phyloP scores from a whole-genome alignment of 1,140 invertebrate species.

The Venustaconcha ellipsiformis region DNA sequence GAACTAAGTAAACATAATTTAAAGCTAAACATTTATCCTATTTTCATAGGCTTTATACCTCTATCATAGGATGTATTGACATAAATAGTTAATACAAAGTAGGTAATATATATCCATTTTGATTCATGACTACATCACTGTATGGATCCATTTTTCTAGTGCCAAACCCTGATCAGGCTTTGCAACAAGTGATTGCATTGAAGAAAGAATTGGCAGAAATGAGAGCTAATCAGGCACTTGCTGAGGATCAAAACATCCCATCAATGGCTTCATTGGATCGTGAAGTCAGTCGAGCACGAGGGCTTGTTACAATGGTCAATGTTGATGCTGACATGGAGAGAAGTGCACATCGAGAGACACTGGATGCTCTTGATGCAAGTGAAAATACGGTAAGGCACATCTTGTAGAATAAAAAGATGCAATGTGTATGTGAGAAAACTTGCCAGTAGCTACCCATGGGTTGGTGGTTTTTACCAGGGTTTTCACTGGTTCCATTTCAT shows the following conservation, averaged over 20 bases:
- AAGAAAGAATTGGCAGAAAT: conserved; percentile 69
- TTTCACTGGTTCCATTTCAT: no score
- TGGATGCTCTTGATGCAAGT: conserved; percentile 65
- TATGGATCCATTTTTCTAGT: conserved; percentile 42
- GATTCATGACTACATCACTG: neutral
- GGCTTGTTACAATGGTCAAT: conserved; percentile 44
- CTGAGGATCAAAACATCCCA: conserved; percentile 50
- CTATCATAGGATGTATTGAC: no score
- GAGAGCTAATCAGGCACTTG: conserved; percentile 59
- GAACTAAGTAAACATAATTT: no score
- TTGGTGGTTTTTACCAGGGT: no score
- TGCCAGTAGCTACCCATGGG: no score
- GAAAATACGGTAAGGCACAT: conserved; percentile 62
- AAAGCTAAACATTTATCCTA: no score
- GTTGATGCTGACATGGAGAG: conserved; percentile 64
- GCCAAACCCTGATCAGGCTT: conserved; percentile 62
- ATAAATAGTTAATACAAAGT: no score
- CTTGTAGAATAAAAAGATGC: neutral
- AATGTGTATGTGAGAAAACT: neutral
- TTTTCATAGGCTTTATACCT: no score
- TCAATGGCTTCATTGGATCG: conserved; percentile 48
- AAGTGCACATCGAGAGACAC: conserved; percentile 66
- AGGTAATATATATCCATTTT: no score
- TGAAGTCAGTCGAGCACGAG: conserved; percentile 54
- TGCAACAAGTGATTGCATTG: conserved; percentile 65